Conservation (phyloP, 2,888 invertebrate genomes). For the Pristionchus japonicus region DNA sequence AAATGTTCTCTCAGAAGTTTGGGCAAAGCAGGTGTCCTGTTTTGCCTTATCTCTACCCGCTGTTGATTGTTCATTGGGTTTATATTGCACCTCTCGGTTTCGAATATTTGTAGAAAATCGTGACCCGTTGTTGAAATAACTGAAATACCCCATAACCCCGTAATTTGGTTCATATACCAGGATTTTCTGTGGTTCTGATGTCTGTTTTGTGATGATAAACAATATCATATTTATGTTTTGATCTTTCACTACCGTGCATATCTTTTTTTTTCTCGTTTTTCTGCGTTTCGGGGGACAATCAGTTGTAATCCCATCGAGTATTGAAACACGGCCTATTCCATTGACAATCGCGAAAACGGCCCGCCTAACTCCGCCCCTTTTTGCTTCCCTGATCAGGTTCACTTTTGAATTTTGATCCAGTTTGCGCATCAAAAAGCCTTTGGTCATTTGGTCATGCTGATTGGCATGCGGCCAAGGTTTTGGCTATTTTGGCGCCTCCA, state of each 20-base stretch:
- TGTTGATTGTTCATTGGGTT: constrained; percentile 39
- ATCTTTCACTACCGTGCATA: background rate
- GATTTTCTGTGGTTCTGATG: background rate
- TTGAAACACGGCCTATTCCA: too few species aligned
- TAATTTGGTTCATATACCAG: background rate
- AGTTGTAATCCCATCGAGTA: too few species aligned
- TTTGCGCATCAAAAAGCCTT: too few species aligned
- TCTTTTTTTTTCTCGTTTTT: background rate
- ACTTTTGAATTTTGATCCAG: too few species aligned
- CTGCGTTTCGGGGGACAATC: background rate
- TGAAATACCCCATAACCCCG: constrained; percentile 29
- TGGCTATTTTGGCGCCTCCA: too few species aligned
- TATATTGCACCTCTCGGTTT: constrained; percentile 19
- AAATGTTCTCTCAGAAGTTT: background rate
- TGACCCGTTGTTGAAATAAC: constrained; percentile 24
- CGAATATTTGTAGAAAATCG: constrained; percentile 19
- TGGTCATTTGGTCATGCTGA: too few species aligned
- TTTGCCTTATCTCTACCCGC: background rate
- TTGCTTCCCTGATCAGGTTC: too few species aligned
- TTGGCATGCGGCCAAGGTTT: too few species aligned
- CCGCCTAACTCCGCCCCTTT: too few species aligned
- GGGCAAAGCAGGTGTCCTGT: background rate
- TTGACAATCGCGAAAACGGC: too few species aligned
- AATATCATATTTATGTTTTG: background rate
- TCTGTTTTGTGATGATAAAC: constrained; percentile 25